These are phyloP conservation scores for Crotalus tigris DNA, from an alignment of 2,113 vertebrate species.

Conservation along the genomic window DNA sequence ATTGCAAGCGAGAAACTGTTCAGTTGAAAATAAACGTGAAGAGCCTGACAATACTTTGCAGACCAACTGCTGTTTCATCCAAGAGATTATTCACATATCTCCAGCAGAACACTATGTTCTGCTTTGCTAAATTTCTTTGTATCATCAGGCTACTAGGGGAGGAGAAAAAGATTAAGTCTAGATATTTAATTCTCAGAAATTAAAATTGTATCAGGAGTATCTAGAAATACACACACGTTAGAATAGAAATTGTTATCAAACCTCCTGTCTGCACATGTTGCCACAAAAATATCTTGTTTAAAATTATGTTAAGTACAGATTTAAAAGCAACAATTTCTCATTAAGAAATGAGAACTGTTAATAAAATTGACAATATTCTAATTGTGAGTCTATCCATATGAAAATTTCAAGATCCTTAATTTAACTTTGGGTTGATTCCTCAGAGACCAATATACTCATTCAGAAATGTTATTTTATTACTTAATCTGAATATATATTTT, in stretches of 20 bases:
- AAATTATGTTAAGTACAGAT: neutral
- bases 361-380: neutral
- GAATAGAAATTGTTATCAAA: neutral
- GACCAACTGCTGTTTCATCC: slow-evolving; percentile 23
- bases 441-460: neutral
- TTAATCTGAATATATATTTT: neutral
- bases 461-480: neutral
- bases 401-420: neutral
- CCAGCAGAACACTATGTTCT: neutral
- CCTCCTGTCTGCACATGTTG: neutral
- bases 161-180: neutral
- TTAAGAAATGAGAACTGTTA: slow-evolving; percentile 23
- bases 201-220: neutral
- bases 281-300: neutral
- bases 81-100: slow-evolving; percentile 33
- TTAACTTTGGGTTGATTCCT: neutral
- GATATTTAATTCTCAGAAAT: neutral
- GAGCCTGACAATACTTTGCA: slow-evolving; percentile 19
- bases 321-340: slow-evolving; percentile 3
- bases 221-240: neutral
- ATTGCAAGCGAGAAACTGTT: slow-evolving; percentile 32
- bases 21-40: slow-evolving; percentile 47
- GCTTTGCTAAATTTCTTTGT: slow-evolving; percentile 17
- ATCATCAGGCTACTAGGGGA: neutral
- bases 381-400: neutral